Evolutionary conservation across 2,797 vertebrate genomes (phyloP).

Genomic region (Phaenicophaeus curvirostris): DNA sequence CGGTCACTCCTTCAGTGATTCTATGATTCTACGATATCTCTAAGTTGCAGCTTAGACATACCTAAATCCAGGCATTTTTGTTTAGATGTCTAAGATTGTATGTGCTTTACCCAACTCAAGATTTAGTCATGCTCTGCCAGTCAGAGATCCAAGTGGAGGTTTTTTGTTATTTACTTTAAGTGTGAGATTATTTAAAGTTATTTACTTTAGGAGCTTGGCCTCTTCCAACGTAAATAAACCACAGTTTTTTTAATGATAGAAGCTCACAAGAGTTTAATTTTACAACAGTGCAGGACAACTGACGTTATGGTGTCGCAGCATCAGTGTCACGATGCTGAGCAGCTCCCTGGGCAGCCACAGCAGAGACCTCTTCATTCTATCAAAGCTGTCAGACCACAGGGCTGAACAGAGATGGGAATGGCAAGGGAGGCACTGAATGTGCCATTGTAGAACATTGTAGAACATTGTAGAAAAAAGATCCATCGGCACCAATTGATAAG

Average conservation of each 20-base stretch:
- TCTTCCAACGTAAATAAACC: background rate
- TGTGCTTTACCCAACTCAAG: background rate
- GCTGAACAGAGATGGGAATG: background rate
- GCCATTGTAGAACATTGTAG: background rate
- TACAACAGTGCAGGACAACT: background rate
- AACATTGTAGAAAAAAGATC: background rate
- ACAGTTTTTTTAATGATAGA: background rate
- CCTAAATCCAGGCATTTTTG: background rate
- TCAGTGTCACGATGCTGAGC: background rate
- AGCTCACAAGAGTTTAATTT: background rate
- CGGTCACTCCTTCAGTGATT: background rate
- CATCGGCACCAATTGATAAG: background rate
- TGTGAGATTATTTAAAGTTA: too few species aligned
- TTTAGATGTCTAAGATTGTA: background rate
- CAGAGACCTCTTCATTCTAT: background rate
- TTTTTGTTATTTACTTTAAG: background rate
- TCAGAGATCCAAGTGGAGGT: background rate
- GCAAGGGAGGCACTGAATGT: background rate
- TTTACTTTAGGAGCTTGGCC: too few species aligned
- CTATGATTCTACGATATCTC: too few species aligned
- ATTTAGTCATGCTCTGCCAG: background rate
- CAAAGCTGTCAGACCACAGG: background rate
- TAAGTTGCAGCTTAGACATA: background rate
- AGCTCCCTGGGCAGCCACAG: fast-evolving
- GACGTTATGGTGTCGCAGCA: background rate